Conservation (phyloP, 2,797 vertebrate genomes). For the Pyrocephalus nanus region DNA sequence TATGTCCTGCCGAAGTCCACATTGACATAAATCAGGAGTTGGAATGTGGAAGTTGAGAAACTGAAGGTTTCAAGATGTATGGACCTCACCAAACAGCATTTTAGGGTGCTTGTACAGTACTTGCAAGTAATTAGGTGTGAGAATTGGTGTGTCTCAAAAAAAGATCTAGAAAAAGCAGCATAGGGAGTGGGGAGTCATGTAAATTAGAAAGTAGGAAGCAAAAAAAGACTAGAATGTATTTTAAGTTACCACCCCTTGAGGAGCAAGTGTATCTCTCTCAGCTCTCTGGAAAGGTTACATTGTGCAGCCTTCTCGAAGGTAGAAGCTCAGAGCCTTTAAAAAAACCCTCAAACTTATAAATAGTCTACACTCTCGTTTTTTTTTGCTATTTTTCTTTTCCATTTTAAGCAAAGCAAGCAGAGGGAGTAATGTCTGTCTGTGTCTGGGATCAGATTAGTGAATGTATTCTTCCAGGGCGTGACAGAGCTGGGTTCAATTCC, state of each 20-base stretch:
- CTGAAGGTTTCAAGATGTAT: neutral
- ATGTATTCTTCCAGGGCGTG: neutral
- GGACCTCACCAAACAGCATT: neutral
- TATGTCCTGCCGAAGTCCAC: neutral
- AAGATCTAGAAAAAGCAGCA: neutral
- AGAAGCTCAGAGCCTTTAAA: neutral
- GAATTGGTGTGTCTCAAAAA: neutral
- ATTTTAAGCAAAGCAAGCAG: neutral
- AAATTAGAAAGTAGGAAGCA: conserved; percentile 48
- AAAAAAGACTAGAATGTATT: neutral
- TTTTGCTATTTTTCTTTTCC: neutral
- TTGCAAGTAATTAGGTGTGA: neutral
- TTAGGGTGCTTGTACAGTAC: neutral
- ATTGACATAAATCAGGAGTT: neutral
- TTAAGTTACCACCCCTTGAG: conserved; percentile 29
- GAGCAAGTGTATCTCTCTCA: neutral
- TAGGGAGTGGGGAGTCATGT: neutral
- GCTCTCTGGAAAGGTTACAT: neutral
- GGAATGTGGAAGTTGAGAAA: neutral
- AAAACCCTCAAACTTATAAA: neutral
- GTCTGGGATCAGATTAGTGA: neutral
- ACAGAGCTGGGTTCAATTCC: conserved; percentile 2
- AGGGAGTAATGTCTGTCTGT: neutral
- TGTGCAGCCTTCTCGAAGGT: neutral
- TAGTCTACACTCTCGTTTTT: neutral